Evolutionary conservation across 1,140 invertebrate genomes (phyloP), one percentile per base, ranked within the genome.

Genomic region (Druon quercuslanigerum): DNA sequence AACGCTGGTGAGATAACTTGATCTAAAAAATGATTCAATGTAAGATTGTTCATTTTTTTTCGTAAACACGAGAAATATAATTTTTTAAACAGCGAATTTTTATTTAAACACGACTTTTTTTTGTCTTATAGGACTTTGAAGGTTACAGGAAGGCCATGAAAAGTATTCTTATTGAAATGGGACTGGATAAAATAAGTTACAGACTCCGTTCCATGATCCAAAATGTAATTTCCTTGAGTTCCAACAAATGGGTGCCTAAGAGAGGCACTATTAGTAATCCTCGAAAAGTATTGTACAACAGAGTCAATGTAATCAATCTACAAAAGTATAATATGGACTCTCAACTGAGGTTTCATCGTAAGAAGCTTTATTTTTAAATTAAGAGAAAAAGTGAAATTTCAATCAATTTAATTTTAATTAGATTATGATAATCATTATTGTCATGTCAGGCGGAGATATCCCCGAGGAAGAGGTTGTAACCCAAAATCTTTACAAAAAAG

Each of bases 131-230:
- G 85, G 90, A 92, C 74, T 86, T 95, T 76, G 91, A 93, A 83
- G 89, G 82, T 78, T 94, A 94, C 74, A 96, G 97, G 85, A 91
- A 92, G 56, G 93, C 93, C 82, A 95, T 97, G 94, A 92, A 93
- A 77, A 90, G 93, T 1, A 93, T 96, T 66, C 92, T 94, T 2
- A 87, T 89, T 84, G 88, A 82, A 75, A 93, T 93, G 83, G 92
- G 92, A 77, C 84, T 84, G 13, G 86, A 88, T 16, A 93, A 93
- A 85, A 94, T 96, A 3, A 96, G 94, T 75, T 96, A 95, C 19
- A 92, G 97, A 81, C 95, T 98, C 17, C 92, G 96, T 17, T 99
- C 99, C 88, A 98, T 98, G 96, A 91, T 99, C 19, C 96, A 98
- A 93, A 98, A 99, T 92, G 96, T 98, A 0, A 96, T 98, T 76